phyloP scores from a whole-genome alignment of 2,113 vertebrate species.

The Megaleporinus macrocephalus region DNA sequence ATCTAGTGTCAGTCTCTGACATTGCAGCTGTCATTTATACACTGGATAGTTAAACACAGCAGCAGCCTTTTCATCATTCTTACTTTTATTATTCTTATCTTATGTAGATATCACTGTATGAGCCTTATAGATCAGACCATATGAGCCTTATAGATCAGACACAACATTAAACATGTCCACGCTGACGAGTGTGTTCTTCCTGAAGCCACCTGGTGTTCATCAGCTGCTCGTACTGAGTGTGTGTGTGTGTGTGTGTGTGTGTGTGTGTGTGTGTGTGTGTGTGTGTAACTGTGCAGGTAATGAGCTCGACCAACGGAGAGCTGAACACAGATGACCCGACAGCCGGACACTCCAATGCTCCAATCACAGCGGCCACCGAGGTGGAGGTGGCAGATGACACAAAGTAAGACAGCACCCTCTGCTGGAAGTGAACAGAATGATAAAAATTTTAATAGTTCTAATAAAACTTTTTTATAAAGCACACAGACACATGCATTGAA shows the following conservation, averaged over 20 bases:
- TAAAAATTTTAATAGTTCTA: no score
- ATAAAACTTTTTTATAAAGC: no score
- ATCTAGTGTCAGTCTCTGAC: conserved; percentile 61
- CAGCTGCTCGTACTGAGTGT: background rate
- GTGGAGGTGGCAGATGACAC: conserved; percentile 96
- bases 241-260: conserved; percentile 43
- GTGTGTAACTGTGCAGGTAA: conserved; percentile 79
- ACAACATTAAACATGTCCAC: no score
- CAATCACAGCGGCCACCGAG: conserved; percentile 94
- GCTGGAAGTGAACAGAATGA: background rate
- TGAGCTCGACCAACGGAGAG: conserved; percentile 97
- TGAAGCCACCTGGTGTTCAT: background rate
- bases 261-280: conserved; percentile 7
- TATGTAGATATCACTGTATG: background rate
- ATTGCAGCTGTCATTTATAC: no score
- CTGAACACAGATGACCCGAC: conserved; percentile 95
- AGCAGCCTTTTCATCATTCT: no score
- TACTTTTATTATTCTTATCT: no score
- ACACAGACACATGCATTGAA: no score
- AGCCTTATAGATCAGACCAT: no score
- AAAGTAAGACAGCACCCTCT: conserved; percentile 81
- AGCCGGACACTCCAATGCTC: conserved; percentile 95
- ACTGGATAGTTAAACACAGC: no score
- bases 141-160: no score
- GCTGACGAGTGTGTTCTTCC: background rate